Evolutionary conservation across 30 jellyfish, hydroid and myxozoan species (phyloP).

Genomic region (Hydractinia symbiolongicarpus): DNA sequence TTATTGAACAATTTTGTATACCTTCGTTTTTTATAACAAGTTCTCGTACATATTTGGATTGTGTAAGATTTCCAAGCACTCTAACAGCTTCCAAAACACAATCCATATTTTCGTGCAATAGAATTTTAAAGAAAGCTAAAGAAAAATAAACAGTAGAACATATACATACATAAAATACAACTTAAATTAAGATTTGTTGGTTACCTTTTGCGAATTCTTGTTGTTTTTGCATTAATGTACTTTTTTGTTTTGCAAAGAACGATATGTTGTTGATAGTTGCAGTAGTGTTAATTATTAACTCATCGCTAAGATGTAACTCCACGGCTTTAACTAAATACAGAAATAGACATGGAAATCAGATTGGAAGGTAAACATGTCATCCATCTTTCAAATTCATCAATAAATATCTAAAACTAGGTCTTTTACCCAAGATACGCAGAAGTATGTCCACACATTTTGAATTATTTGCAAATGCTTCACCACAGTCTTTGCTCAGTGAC

Average conservation of each 20-base stretch:
- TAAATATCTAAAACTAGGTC: neutral
- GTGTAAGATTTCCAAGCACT: slow-evolving; percentile 85
- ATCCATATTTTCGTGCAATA: slow-evolving; percentile 54
- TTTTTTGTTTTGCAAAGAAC: slow-evolving; percentile 42
- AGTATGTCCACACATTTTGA: slow-evolving; percentile 21
- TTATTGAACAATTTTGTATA: neutral
- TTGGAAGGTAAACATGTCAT: too few species aligned
- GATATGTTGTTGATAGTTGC: slow-evolving; percentile 79
- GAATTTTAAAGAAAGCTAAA: slow-evolving; percentile 52
- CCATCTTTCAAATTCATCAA: neutral
- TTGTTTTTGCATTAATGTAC: slow-evolving; percentile 27
- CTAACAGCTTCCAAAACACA: slow-evolving; percentile 70
- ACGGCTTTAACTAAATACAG: neutral
- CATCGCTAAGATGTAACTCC: slow-evolving; percentile 12
- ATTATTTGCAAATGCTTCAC: slow-evolving; percentile 37
- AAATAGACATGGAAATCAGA: too few species aligned
- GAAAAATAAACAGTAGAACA: neutral
- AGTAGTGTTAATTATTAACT: slow-evolving; percentile 46
- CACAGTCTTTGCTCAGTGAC: slow-evolving; percentile 54
- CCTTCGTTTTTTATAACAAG: slow-evolving; percentile 53
- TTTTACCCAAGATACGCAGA: slow-evolving; percentile 25
- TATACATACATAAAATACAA: neutral
- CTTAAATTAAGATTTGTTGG: neutral
- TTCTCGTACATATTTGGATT: slow-evolving; percentile 46
- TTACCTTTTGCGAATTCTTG: slow-evolving; percentile 45